Evolutionary conservation across 1,140 invertebrate species (phyloP), one percentile per base, ranked within the genome.

Genomic region (Ceratosolen solmsi): DNA sequence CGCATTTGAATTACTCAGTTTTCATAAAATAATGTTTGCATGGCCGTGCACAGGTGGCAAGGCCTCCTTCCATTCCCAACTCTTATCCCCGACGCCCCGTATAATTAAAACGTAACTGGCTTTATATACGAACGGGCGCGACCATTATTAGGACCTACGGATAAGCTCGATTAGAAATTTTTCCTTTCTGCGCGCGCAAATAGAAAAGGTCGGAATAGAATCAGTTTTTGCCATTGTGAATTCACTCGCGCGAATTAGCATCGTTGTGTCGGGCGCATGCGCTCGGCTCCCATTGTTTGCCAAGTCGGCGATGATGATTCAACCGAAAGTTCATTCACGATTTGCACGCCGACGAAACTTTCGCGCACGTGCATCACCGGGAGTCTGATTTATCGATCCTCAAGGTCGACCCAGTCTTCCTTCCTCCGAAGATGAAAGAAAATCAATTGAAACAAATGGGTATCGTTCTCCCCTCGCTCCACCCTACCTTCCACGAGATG

Each of bases 301-400:
- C 74, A 77, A 77, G 75, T n/a, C n/a, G n/a, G 20, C 58, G 54
- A 71, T n/a, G 38, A 63, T 76, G 75, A 77, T 77, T 77, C 75
- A 77, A 77, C 75, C 41, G 38, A 49, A 60, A 76, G 60, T 51
- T 77, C 27, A 30, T 4, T n/a, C 54, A 33, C 30, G 54, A 41
- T 77, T 77, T 77, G 51, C 74, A 77, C 41, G 41, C 41, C 41
- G 41, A 46, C 41, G 13, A 46, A 46, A 46, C 41, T 65, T 65
- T 65, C 27, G 60, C 33, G 17, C 36, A 22, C 2, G 27, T 9
- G 71, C 46, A 54, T 13, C 5, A 7, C 13, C 13, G 5, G 13
- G 41, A 63, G 25, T 22, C 22, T 65, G 58, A 65, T 65, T 65
- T 63, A 63, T 76, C 74, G 20, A 20, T 0, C 51, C 22, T 74